Base-by-base conservation (phyloP, 1,140 invertebrate species). In the Tachypleus tridentatus region DNA sequence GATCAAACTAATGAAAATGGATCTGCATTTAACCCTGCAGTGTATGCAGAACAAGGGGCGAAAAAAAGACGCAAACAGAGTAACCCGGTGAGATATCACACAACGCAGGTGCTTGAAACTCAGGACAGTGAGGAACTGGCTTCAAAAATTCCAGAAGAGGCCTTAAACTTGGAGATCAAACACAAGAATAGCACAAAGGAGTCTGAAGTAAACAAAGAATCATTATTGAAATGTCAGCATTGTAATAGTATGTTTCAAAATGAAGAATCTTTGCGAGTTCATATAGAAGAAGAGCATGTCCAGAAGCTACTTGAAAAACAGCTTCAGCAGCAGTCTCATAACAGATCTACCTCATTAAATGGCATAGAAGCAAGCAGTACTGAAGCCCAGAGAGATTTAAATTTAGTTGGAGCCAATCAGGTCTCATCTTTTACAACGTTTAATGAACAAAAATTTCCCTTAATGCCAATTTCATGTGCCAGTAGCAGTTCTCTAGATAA, bases 51-150 rank as follows among this genome's bases (percentile, higher is more conserved):
- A 48, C 53, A 67, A 65, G 66, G 64, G 72, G 74, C 72, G 48
- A 76, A 77, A 61, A 77, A 77, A 66, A 67, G 76, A 63, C 73
- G 76, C 29, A 77, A 77, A 65, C 76, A 77, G 64, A 75, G 74
- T 61, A 75, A 76, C 56, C 76, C 76, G 10, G 67, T 75, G 47
- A 61, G 73, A 48, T 70, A 69, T 69, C 60, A 69, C 60, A 66
- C 59, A 9, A 63, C 53, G 29, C 54, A 57, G 5, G 64, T 53
- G 10, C 61, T 58, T 62, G 57, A 64, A 57, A 57, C 61, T 60
- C 11, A 59, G 60, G 69, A 67, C 47, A 62, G 54, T 11, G 64
- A 68, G 62, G 63, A 63, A 48, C 49, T 10, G 10, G 49, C 47
- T n/a, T 57, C 62, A 51, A 48, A 65, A 67, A 8, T 62, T 59